Conservation (phyloP, 2,888 invertebrate species). For the Trilocha varians region DNA sequence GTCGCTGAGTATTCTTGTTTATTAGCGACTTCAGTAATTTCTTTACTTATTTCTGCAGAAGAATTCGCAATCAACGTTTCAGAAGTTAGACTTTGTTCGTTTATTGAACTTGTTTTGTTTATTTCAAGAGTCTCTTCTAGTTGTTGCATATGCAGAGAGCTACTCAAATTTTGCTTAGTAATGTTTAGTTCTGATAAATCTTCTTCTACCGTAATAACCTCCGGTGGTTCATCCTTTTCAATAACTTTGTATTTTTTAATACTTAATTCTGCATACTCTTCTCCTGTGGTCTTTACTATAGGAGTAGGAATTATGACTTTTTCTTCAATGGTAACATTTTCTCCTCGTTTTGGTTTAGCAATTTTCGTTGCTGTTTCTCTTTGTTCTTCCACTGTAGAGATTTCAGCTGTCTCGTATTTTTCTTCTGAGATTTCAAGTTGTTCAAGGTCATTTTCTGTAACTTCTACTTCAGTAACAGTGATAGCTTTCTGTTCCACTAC, state of each 20-base stretch:
- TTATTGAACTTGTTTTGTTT: constrained; percentile 4
- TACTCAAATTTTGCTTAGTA: constrained; percentile 1
- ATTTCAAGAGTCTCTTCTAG: constrained; percentile 1
- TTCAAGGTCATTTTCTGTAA: constrained; percentile 1
- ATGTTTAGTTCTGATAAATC: constrained; percentile 9
- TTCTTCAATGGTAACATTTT: constrained; percentile 1
- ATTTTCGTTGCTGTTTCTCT: neutral
- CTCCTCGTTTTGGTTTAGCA: constrained; percentile 2
- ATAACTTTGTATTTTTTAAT: neutral
- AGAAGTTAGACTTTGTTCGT: too few relatives aligned
- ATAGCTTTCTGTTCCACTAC: constrained; percentile 1
- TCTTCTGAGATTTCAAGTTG: constrained; percentile 2
- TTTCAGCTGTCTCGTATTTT: neutral
- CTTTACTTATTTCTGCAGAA: constrained; percentile 12
- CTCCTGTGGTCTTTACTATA: neutral
- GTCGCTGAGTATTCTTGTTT: constrained; percentile 13
- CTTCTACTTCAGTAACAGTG: constrained; percentile 3
- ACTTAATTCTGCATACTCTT: constrained; percentile 1
- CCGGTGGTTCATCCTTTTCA: constrained; percentile 12
- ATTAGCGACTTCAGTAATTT: constrained; percentile 13
- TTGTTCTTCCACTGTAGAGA: constrained; percentile 1
- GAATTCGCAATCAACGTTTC: too few relatives aligned
- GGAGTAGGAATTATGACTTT: neutral
- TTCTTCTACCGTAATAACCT: constrained; percentile 15
- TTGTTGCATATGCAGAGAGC: constrained; percentile 9